Base-by-base conservation (phyloP, 2,888 invertebrate genomes). In the Sesia apiformis region DNA sequence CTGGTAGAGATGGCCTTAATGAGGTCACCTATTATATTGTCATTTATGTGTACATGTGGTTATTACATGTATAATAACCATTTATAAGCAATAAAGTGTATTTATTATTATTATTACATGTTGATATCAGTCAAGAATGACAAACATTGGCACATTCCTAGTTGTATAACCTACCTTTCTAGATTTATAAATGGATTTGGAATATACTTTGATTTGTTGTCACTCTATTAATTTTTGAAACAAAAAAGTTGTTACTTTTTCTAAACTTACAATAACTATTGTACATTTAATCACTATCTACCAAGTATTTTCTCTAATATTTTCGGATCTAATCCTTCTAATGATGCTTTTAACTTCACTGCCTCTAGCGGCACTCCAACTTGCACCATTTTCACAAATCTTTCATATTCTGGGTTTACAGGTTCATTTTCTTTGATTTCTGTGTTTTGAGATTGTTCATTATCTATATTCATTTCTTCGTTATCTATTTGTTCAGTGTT, bases 301-400 rank as follows among this genome's bases (percentile, higher is more conserved):
- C 63, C 62, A 38, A 85, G 59, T 56, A 85, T 65, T 63, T 72
- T 72, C 49, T 95, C 94, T 64, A 97, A 84, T 54, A 95, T 74
- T 63, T 87, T 84, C 39, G 96, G 93, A 78, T 97, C 93, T 39
- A 95, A 72, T n/a, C 97, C 97, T 83, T 98, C 97, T 5, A 92
- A 81, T 52, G 90, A 77, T 92, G 97, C 94, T 90, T 97, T 97
- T 64, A 94, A 76, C 76, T 94, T 96, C 0, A 97, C 94, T 46
- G 96, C 97, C 61, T 90, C 91, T 53, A 92, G 77, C n/a, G 95
- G 96, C 0, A 97, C 97, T 46, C 98, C 97, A 67, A 97, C 91
- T 66, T 95, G 94, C 1, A 97, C 72, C 97, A 98, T 97, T 90
- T 96, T 97, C 57, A 97, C 93, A 84, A 93, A 97, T 78, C 92